These are phyloP conservation scores for Cephus nigrinus DNA, from an alignment of 2,888 invertebrate species.

Conservation along the genomic window DNA sequence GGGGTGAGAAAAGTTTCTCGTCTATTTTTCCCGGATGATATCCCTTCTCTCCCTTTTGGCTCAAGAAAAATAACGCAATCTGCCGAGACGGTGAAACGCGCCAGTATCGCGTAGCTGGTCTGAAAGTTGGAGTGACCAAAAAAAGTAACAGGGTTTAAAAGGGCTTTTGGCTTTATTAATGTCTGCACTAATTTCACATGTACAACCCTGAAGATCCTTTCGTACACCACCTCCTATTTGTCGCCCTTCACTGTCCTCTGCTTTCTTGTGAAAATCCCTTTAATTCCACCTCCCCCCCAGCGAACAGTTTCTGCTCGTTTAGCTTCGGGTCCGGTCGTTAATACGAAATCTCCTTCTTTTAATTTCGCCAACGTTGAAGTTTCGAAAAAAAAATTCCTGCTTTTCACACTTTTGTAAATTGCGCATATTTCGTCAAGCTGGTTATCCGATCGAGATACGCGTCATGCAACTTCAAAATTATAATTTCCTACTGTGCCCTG, in stretches of 20 bases:
- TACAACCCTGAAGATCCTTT: neutral
- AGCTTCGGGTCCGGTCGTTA: neutral
- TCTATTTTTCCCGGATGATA: neutral
- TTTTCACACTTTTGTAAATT: neutral
- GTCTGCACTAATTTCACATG: constrained; percentile 1
- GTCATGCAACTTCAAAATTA: neutral
- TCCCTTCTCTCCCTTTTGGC: neutral
- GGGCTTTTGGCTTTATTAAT: constrained; percentile 33
- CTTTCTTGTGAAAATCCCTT: neutral
- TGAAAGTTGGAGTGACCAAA: neutral
- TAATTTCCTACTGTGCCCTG: neutral
- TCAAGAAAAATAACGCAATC: constrained; percentile 4
- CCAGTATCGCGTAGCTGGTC: neutral
- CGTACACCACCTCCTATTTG: neutral
- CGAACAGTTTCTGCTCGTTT: neutral
- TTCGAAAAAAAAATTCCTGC: neutral
- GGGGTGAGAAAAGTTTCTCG: neutral
- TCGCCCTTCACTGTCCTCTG: neutral
- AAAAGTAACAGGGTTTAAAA: constrained; percentile 1
- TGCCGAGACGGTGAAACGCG: neutral
- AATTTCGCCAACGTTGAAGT: neutral
- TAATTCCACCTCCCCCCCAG: neutral
- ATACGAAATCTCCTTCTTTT: neutral
- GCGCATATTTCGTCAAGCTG: neutral
- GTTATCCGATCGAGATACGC: neutral